Evolutionary conservation across 2,888 invertebrate genomes (phyloP), one percentile per base, ranked within the genome.

Genomic region (Drosophila subsilvestris): DNA sequence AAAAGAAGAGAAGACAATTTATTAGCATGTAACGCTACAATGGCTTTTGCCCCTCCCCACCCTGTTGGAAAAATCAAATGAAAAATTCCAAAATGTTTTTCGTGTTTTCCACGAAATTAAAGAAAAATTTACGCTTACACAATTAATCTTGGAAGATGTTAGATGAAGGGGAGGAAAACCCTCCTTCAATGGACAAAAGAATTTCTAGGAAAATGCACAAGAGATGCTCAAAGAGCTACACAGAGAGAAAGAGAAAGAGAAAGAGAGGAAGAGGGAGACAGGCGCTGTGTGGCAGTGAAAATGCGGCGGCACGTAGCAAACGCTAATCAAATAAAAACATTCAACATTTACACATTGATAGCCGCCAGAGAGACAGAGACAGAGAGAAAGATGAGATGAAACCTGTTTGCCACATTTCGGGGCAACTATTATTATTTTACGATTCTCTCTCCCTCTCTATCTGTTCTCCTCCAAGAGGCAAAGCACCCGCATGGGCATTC

Each of bases 251-350:
- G 51, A 29, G 47, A n/a, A 22, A 32, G 27, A 69, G 51, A 29
- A 27, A n/a, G 42, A 22, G 42, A 14, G 10, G n/a, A n/a, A 22
- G 9, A 48, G 42, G 48, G 32, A 66, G 70, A 54, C 72, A 71
- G 48, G 12, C 32, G 7, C 27, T 32, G 32, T 4, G 32, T 32
- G 32, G 32, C 12, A 12, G 6, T 72, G 50, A 62, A 79, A 84
- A 74, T 75, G 85, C 75, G 84, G 85, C 75, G 84, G 88, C 85
- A 88, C 85, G 85, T 88, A 78, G 79, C 78, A 66, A 83, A 72
- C 83, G 88, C 86, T 88, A 86, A 86, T 86, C 86, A 88, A 86
- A 86, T 88, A 81, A 88, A 86, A 86, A 86, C 88, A 88, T 86
- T 88, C 83, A 84, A 76, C 83, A 88, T 88, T 88, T 88, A 88